phyloP scores from a whole-genome alignment of 1,140 invertebrate genomes.

The Hyphantria cunea region DNA sequence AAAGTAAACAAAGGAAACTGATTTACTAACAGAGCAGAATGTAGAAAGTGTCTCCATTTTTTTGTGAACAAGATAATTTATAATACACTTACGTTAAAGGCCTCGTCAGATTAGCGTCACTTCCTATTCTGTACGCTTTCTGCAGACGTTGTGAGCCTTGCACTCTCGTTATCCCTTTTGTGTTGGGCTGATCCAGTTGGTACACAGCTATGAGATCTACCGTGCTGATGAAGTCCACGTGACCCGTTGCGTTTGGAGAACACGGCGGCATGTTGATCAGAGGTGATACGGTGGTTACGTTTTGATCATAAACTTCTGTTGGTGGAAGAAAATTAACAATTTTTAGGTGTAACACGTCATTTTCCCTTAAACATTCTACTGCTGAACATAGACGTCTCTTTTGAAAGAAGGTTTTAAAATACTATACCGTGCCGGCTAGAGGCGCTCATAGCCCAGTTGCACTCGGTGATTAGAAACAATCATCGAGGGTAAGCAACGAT shows the following conservation, averaged over 20 bases:
- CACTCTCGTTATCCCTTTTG: slow-evolving; percentile 86
- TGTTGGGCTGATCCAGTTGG: slow-evolving; percentile 84
- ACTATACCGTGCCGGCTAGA: too few relatives aligned
- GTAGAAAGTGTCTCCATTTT: too few relatives aligned
- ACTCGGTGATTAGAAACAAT: too few relatives aligned
- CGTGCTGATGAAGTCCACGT: slow-evolving; percentile 87
- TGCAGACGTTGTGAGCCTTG: slow-evolving; percentile 88
- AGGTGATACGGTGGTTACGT: slow-evolving; percentile 43
- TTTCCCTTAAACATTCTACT: too few relatives aligned
- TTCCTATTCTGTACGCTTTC: slow-evolving; percentile 89
- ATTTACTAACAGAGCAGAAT: too few relatives aligned
- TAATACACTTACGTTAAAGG: slow-evolving; percentile 83
- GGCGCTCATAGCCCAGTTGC: too few relatives aligned
- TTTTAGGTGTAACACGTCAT: too few relatives aligned
- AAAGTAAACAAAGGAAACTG: too few relatives aligned
- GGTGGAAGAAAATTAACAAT: neutral
- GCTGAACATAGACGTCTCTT: too few relatives aligned
- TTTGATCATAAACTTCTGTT: slow-evolving; percentile 36
- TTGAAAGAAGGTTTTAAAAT: too few relatives aligned
- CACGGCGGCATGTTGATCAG: slow-evolving; percentile 77
- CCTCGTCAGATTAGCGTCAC: slow-evolving; percentile 86
- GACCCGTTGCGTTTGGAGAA: slow-evolving; percentile 85
- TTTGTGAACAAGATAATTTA: too few relatives aligned
- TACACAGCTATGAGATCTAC: slow-evolving; percentile 91
- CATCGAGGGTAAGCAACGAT: too few relatives aligned